Evolutionary conservation across 2,113 vertebrate genomes (phyloP), one percentile per base, ranked within the genome.

Genomic region (Atlantisia rogersi): DNA sequence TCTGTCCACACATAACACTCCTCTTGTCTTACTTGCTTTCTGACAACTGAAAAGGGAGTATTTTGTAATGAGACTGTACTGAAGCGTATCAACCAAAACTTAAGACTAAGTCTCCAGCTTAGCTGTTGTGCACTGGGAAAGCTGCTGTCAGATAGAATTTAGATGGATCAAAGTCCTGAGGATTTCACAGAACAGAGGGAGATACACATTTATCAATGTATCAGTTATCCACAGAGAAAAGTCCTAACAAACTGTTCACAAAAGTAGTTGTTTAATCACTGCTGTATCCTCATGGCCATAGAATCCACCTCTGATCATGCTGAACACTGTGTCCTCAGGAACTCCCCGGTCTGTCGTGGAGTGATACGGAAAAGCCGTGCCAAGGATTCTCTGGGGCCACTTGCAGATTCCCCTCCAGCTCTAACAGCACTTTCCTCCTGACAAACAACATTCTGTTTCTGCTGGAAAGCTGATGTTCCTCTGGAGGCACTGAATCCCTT

Each of bases 341-440:
- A 78, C 62, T 60, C 53, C 62, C 50, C 39, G 25, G 37, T 53
- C 59, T 73, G 7, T 5, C 25, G 21, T 2, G 53, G 32, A 75
- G 35, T 39, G 68, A 64, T 35, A 39, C 3, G 26, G 77, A 78
- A 86, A 75, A 92, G 42, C 48, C 50, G 91, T 60, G 46, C 52
- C 62, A 82, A 68, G 70, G 82, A 82, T 82, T 95, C 91, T 91
- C 62, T 64, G 60, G 91, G 83, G 58, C 74, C 62, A 60, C 87
- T 92, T 65, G 52, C 88, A 88, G 83, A 88, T 67, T 93, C 73
- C 68, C 73, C 80, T 86, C 86, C 5, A 62, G 84, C 84, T 35
- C 58, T 76, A 44, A 86, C 91, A 92, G 70, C 74, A 94, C 65
- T 89, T 86, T 77, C 25, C 77, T 95, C 74, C 55, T 71, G 48